These are phyloP conservation scores for Siderastrea siderea DNA, from an alignment of 92 coral and sea anemone genomes.

Conservation along the genomic window DNA sequence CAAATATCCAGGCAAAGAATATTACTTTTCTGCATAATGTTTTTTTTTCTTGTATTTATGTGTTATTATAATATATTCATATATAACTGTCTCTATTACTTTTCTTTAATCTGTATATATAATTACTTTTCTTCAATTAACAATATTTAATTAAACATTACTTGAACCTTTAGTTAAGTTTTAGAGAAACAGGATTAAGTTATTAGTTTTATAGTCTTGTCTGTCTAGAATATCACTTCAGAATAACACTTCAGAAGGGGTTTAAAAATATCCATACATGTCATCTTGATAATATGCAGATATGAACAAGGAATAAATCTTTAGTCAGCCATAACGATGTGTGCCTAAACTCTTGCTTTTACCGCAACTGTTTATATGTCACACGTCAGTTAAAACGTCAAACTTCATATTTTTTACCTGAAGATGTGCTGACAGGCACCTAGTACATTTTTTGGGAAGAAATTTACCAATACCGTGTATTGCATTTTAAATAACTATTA, in stretches of 20 bases:
- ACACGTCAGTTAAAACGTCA: neutral
- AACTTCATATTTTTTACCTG: neutral
- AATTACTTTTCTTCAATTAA: too few relatives aligned
- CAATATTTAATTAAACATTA: neutral
- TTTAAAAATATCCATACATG: neutral
- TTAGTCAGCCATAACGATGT: neutral
- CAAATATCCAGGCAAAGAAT: too few relatives aligned
- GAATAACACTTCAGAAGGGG: neutral
- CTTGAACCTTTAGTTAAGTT: neutral
- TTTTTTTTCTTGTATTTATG: too few relatives aligned
- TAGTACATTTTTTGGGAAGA: neutral
- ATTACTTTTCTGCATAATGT: too few relatives aligned
- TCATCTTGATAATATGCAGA: neutral
- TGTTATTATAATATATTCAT: too few relatives aligned
- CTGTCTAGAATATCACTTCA: neutral
- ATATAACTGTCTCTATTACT: too few relatives aligned
- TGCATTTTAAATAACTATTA: neutral
- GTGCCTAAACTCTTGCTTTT: neutral
- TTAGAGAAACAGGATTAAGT: slow-evolving; percentile 1
- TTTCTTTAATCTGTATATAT: too few relatives aligned
- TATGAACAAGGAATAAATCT: neutral
- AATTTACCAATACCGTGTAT: neutral
- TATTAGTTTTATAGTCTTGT: neutral
- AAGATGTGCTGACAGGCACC: too few relatives aligned
- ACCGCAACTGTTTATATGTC: neutral